Conservation (phyloP, 2,888 invertebrate species). For the Zygogramma bicolorata region DNA sequence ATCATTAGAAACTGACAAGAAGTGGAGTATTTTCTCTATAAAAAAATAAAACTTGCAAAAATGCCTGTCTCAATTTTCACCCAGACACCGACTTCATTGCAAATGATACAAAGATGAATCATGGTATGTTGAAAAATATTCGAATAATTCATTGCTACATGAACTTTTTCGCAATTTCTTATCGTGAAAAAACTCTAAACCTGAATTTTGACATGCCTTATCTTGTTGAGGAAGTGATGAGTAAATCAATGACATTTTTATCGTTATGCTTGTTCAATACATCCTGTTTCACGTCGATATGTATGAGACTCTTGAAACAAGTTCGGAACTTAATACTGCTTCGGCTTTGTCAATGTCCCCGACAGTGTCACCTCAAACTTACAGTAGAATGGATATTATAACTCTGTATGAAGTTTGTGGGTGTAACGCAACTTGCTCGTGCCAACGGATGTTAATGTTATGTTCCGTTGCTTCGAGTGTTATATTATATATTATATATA, state of each 20-base stretch:
- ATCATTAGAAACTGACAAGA: no score
- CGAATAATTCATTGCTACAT: not conserved
- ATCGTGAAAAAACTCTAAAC: not conserved
- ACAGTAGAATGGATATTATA: not conserved
- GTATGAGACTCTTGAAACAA: not conserved
- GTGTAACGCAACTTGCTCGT: not conserved
- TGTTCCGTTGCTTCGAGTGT: no score
- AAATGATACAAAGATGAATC: not conserved
- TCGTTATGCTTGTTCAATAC: not conserved
- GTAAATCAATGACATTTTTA: not conserved
- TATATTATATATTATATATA: no score
- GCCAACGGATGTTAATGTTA: no score
- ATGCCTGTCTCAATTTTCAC: not conserved
- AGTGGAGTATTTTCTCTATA: no score
- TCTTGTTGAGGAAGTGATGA: not conserved
- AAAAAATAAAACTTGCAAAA: not conserved
- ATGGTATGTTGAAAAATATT: not conserved
- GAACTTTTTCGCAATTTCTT: not conserved
- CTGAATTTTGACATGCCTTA: slow-evolving; percentile 3
- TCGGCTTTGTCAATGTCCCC: not conserved
- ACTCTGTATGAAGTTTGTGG: not conserved
- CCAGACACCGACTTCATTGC: not conserved
- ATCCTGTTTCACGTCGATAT: not conserved
- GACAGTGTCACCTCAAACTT: not conserved
- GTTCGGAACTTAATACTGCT: not conserved